phyloP scores from a whole-genome alignment of 2,888 invertebrate species.

The Dynastes tityus region DNA sequence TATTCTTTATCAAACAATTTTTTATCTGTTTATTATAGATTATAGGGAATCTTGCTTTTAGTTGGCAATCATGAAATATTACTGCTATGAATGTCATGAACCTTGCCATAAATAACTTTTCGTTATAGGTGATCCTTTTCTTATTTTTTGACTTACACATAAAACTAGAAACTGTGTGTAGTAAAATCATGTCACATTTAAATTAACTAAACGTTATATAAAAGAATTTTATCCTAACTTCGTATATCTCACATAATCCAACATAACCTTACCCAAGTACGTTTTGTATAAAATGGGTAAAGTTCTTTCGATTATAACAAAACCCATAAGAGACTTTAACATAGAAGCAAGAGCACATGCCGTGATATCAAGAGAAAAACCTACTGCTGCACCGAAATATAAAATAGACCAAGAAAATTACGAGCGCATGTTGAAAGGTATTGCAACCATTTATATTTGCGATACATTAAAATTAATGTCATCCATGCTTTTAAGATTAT shows the following conservation, averaged over 20 bases:
- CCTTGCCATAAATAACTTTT: too few species aligned
- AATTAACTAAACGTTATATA: background rate
- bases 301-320: constrained; percentile 73
- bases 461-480: background rate
- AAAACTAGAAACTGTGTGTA: too few species aligned
- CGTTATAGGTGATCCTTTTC: too few species aligned
- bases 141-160: too few species aligned
- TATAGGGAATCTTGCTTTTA: background rate
- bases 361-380: constrained; percentile 76
- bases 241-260: constrained; percentile 11
- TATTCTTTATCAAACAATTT: background rate
- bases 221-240: background rate
- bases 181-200: too few species aligned
- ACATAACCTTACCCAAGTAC: constrained; percentile 18
- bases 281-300: constrained; percentile 75
- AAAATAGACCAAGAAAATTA: constrained; percentile 76
- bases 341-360: constrained; percentile 84
- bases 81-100: too few species aligned
- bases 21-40: background rate
- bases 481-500: constrained; percentile 69
- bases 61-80: background rate
- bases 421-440: constrained; percentile 76
- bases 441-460: constrained; percentile 31
- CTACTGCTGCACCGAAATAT: constrained; percentile 80
- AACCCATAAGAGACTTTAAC: constrained; percentile 80